These are phyloP conservation scores for Musca domestica DNA, from an alignment of 1,140 invertebrate species.

Conservation along the genomic window DNA sequence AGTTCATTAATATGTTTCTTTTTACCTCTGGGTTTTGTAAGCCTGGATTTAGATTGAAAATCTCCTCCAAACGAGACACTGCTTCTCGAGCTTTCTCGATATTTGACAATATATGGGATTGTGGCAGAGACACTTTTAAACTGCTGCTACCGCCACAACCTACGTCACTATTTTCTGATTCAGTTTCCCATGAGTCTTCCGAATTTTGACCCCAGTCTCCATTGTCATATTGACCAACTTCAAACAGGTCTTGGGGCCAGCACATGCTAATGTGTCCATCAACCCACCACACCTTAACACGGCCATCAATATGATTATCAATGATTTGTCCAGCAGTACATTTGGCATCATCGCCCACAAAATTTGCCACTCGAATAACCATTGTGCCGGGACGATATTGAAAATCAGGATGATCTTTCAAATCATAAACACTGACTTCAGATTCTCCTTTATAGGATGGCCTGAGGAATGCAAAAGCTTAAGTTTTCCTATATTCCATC, in stretches of 20 bases:
- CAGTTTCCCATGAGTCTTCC: constrained; percentile 80
- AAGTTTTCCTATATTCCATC: not conserved
- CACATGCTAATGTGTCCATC: constrained; percentile 80
- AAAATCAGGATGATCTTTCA: constrained; percentile 93
- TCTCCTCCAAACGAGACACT: constrained; percentile 71
- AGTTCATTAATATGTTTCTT: not conserved
- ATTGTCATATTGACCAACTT: constrained; percentile 66
- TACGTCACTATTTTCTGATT: constrained; percentile 61
- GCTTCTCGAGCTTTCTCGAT: constrained; percentile 73
- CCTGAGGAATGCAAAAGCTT: constrained; percentile 43
- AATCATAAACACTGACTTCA: constrained; percentile 92
- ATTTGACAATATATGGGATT: constrained; percentile 69
- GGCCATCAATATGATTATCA: constrained; percentile 82
- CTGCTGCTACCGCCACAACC: constrained; percentile 41
- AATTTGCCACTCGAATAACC: constrained; percentile 83
- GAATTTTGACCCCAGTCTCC: constrained; percentile 71
- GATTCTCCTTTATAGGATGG: constrained; percentile 70
- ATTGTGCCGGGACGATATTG: constrained; percentile 88
- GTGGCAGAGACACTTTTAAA: constrained; percentile 38
- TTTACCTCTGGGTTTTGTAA: constrained; percentile 68
- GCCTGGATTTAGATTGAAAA: constrained; percentile 71
- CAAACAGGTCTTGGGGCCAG: constrained; percentile 80
- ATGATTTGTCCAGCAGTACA: constrained; percentile 84
- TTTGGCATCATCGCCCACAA: constrained; percentile 67
- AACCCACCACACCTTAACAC: constrained; percentile 84